These are phyloP conservation scores for Arbacia lixula DNA, from an alignment of 53 echinoderm and acorn worm genomes.

Conservation along the genomic window DNA sequence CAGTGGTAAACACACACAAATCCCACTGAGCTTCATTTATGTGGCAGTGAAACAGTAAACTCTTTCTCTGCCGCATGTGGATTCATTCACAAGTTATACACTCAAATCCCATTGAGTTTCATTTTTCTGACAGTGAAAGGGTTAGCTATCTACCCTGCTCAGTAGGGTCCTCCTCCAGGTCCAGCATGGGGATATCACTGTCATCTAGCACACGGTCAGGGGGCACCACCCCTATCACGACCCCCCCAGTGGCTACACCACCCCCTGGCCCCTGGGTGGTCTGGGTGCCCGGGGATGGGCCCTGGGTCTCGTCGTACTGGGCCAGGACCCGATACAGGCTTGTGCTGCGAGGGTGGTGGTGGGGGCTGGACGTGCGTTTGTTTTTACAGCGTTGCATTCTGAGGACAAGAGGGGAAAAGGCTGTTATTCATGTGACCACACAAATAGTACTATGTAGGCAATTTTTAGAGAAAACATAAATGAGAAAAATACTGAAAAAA, in stretches of 20 bases:
- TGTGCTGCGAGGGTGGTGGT: constrained; percentile 11
- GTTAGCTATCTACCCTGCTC: constrained; percentile 41
- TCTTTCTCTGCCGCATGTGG: too few species aligned
- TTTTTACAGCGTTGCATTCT: constrained; percentile 51
- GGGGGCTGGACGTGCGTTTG: constrained; percentile 1
- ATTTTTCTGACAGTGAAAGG: too few species aligned
- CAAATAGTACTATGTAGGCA: too few species aligned
- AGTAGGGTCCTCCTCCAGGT: constrained; percentile 65
- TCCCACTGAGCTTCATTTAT: too few species aligned
- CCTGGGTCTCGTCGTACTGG: constrained; percentile 54
- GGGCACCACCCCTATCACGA: constrained; percentile 2
- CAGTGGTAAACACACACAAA: too few species aligned
- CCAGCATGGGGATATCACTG: constrained; percentile 77
- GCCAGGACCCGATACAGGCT: constrained; percentile 69
- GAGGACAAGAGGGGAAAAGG: not conserved
- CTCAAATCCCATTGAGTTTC: too few species aligned
- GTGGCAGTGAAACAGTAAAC: too few species aligned
- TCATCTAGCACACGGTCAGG: constrained; percentile 36
- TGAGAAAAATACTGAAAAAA: too few species aligned
- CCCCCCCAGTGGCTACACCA: too few species aligned
- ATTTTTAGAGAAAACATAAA: too few species aligned
- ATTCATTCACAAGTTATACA: too few species aligned
- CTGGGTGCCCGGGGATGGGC: not conserved
- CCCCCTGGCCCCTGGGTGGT: not conserved
- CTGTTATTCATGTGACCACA: too few species aligned